These are phyloP conservation scores for Cherax destructor DNA, from an alignment of 1,140 invertebrate genomes.

Conservation along the genomic window DNA sequence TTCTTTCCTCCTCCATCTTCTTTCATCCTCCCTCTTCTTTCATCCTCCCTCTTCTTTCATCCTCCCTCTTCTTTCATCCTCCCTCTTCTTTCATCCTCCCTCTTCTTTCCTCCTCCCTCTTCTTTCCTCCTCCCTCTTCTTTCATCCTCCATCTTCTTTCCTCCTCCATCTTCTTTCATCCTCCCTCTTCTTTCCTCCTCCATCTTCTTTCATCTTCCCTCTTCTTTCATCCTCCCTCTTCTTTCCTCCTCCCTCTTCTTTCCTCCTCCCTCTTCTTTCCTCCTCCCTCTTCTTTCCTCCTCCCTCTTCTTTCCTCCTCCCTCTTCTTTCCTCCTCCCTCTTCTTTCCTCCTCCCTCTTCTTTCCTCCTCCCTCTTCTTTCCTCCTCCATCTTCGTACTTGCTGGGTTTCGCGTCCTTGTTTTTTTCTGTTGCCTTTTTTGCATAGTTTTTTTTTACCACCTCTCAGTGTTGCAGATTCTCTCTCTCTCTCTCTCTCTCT, in stretches of 20 bases:
- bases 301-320: no score
- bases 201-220: background rate
- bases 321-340: background rate
- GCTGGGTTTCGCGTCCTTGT: no score
- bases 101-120: background rate
- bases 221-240: background rate
- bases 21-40: background rate
- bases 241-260: background rate
- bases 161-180: background rate
- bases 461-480: no score
- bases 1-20: background rate
- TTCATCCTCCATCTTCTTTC: background rate
- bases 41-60: background rate
- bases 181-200: background rate
- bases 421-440: no score
- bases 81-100: background rate
- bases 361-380: background rate
- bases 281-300: background rate
- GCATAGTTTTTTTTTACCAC: no score
- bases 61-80: background rate
- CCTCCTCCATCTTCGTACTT: no score
- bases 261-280: background rate
- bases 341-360: no score
- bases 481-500: no score
- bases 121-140: background rate